These are phyloP conservation scores for Chionoecetes opilio DNA, from an alignment of 1,140 invertebrate species.

Conservation along the genomic window DNA sequence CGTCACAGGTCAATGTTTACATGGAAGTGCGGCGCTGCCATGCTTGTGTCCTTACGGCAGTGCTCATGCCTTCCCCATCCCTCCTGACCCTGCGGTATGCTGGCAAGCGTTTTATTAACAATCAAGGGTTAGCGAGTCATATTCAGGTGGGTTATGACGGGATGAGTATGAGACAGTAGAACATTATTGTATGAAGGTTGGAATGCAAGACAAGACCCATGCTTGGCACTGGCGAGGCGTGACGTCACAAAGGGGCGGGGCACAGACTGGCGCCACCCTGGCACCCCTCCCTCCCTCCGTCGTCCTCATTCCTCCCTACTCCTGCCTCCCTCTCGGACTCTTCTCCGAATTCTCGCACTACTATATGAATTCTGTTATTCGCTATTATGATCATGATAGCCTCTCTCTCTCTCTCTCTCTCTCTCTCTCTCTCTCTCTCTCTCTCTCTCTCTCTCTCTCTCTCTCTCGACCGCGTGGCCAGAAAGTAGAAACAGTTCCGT, in stretches of 20 bases:
- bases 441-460: no score
- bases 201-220: not conserved
- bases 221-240: not conserved
- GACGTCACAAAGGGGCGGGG: not conserved
- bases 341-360: no score
- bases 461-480: no score
- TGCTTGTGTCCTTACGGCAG: not conserved
- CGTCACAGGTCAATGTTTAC: constrained; percentile 28
- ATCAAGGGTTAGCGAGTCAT: not conserved
- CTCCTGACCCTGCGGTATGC: not conserved
- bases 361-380: no score
- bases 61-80: no score
- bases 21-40: not conserved
- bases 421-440: no score
- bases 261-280: not conserved
- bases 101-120: not conserved
- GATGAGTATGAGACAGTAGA: not conserved
- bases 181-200: not conserved
- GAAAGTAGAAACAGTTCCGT: no score
- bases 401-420: no score
- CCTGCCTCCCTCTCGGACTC: not conserved
- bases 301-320: not conserved
- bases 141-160: not conserved
- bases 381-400: no score
- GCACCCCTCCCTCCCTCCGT: not conserved